phyloP scores from a whole-genome alignment of 2,797 vertebrate species.

The Loris lydekkerianus region DNA sequence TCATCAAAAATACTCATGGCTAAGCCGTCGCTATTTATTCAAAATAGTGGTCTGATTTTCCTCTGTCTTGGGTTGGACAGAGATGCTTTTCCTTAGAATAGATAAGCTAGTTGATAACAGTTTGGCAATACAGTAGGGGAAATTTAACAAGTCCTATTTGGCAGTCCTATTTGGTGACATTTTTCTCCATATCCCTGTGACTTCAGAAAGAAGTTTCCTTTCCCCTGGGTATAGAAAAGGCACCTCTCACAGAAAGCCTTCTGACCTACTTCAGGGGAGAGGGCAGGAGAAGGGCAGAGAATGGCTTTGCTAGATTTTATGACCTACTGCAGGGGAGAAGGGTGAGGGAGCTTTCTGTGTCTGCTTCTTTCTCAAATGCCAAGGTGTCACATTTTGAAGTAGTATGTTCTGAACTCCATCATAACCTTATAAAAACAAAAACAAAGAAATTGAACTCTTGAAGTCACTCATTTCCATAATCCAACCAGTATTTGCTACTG shows the following conservation, averaged over 20 bases:
- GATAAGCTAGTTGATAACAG: background rate
- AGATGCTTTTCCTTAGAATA: background rate
- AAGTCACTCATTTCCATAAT: background rate
- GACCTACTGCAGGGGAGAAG: background rate
- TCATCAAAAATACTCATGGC: background rate
- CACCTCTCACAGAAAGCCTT: background rate
- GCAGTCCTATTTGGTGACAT: background rate
- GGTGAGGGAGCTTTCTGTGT: background rate
- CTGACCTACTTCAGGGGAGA: background rate
- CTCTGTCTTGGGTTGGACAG: background rate
- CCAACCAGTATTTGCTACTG: background rate
- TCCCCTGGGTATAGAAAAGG: background rate
- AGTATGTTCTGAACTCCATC: background rate
- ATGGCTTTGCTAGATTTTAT: background rate
- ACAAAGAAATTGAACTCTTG: background rate
- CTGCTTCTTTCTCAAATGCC: background rate
- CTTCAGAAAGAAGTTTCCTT: background rate
- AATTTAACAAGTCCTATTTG: background rate
- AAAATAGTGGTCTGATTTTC: background rate
- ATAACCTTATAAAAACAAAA: background rate
- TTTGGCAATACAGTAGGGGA: background rate
- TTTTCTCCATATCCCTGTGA: background rate
- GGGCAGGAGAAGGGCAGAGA: background rate
- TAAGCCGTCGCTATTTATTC: background rate
- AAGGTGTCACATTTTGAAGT: background rate